Base-by-base conservation (phyloP, 2,797 vertebrate genomes). In the Chrysocyon brachyurus region DNA sequence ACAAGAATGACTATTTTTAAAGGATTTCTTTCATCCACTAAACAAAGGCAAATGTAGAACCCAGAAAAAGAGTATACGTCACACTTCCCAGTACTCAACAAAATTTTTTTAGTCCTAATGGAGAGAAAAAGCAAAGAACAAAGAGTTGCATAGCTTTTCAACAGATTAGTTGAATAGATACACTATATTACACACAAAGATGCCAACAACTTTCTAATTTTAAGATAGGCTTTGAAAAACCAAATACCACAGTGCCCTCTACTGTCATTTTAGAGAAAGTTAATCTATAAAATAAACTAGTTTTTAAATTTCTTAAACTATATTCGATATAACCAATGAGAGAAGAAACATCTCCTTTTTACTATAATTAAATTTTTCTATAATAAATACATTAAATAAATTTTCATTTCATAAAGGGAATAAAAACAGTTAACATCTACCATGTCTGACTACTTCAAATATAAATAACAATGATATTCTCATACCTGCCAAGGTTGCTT, bases 231-330 rank as follows among this genome's bases (percentile, higher is more conserved):
- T 70, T 87, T 57, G 22, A 49, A 96, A 98, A 98, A 90, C 22
- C 82, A 81, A 97, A 89, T 94, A 61, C 95, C 78, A 97, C 49
- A 98, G 96, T 98, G 98, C 98, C 66, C 98, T 98, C 99, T 98
- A 95, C 97, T n/a, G 98, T 85, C 52, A 70, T 63, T 93, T 96
- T 94, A 89, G 96, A 96, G 92, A 97, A 68, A 96, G 22, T 59
- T 75, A 7, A 87, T 87, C 36, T 70, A 6, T 40, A 96, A 72
- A 17, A 84, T 66, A 72, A 97, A 85, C 4, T 57, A 85, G 10
- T 86, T 91, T 93, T 92, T 56, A 64, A 57, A 84, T 83, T 94
- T 97, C 49, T 85, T 6, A 90, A 95, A 90, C 31, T 81, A 75
- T 52, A 81, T 16, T 52, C 24, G 92, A 40, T 17, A 84, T 75